Evolutionary conservation across 2,888 invertebrate genomes (phyloP), one percentile per base, ranked within the genome.

Genomic region (Lomographa bimaculata): DNA sequence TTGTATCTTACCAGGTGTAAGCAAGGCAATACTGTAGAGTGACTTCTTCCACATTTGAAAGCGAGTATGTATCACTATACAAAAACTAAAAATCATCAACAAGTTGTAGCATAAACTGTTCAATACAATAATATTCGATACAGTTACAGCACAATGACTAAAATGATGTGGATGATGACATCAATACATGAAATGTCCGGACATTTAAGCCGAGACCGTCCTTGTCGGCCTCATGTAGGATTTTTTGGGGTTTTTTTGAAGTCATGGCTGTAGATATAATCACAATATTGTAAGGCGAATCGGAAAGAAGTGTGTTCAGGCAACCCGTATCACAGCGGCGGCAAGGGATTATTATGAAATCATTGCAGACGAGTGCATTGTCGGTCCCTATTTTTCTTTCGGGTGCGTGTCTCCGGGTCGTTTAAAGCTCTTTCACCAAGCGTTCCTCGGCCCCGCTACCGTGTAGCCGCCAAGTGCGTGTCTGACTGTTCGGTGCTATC

Each of bases 41-140:
- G 87, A 86, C 87, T 82, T 86, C 87, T 86, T 89, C 87, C 86
- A 86, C 85, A 85, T 84, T 86, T 82, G 79, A 83, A 89, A 89
- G 87, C 85, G 82, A 86, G 80, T 75, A 86, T 83, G 79, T 86
- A 79, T 86, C 87, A 85, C 87, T 89, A 89, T 85, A 87, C 85
- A 82, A 77, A 42, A 86, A 85, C 79, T 83, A 84, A 85, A 80
- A 85, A 81, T 81, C 76, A 78, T 84, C 80, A 84, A 84, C 77
- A 77, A 71, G 77, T 84, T 80, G 79, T 85, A 86, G 87, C 87
- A 81, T 83, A 76, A 84, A 85, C 84, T 80, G 81, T 83, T 81
- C 74, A 74, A 64, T 75, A 82, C 75, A 80, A 73, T 77, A 73
- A 64, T 62, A 76, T 72, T 75, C 54, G 64, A 72, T 79, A 82